Base-by-base conservation (phyloP, 92 coral and sea anemone genomes). In the Umimayanthus kanabou region DNA sequence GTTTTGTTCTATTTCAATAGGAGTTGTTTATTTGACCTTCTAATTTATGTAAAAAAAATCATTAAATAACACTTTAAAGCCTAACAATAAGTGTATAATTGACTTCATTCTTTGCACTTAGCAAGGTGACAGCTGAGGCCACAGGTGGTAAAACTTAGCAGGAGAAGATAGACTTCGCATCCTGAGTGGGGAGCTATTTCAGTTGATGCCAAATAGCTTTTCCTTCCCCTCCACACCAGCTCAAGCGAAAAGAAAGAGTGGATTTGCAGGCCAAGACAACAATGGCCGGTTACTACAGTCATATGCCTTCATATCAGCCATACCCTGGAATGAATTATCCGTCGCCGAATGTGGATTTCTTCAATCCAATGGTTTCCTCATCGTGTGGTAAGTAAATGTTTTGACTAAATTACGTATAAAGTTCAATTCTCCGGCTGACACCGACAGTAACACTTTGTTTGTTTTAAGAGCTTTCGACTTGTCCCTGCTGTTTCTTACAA, bases 281-380 rank as follows among this genome's bases (percentile, higher is more conserved):
- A 26, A 95, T 95, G 98, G 98, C 98, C 90, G 98, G 98, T 85
- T 95, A 95, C 85, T 95, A 89, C 87, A 92, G 98, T 57, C 98
- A 95, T 84, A 88, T 95, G 88, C 92, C 98, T 61, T 88, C 96
- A 6, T 93, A 93, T 72, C 92, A 91, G 18, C 92, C 92, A 4
- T 86, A 83, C 76, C 95, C 94, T 18, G 96, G 90, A 37, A 90
- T 94, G 92, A 85, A 81, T 11, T 93, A 89, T 87, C 94, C 96
- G 2, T 92, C 96, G 0, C 98, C 96, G 67, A 93, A 95, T 50
- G 92, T 95, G 40, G 98, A 95, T 86, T 95, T 93, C 94, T 94
- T 95, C 88, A 94, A 91, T 71, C 96, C 88, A 70, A 89, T 95
- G 96, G 94, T 88, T 8, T 91, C 98, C 5, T 93, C 94, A 14